A percentile compares a stretch with the other conserved stretches of the same genome.
Conservation (phyloP, 1,140 invertebrate species). For the Phthorimaea operculella region DNA sequence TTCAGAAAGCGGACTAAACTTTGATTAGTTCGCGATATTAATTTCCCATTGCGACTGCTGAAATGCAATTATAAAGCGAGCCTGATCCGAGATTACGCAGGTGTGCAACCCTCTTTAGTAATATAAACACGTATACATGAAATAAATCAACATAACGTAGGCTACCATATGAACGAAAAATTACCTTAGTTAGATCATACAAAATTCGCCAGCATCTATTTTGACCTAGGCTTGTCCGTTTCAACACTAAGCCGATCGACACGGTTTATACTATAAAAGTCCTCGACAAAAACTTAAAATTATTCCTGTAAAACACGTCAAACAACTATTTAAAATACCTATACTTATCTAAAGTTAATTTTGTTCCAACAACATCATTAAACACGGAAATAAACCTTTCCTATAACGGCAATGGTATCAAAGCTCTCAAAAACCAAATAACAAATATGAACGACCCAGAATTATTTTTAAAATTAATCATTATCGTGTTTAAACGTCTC, state of each 20-base stretch:
- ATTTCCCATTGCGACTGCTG: conserved; percentile 30
- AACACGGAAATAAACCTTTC: not conserved
- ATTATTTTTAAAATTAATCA: conserved; percentile 52
- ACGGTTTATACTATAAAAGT: no score
- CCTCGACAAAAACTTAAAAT: no score
- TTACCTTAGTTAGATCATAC: no score
- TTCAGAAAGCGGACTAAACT: conserved; percentile 40
- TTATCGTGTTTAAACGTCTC: conserved; percentile 63
- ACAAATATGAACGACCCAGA: not conserved
- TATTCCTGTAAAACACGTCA: not conserved
- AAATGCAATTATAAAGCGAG: conserved; percentile 30
- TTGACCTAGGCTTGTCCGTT: no score
- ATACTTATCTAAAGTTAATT: no score
- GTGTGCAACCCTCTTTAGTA: no score
- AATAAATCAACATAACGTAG: no score
- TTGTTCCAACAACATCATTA: not conserved
- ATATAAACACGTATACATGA: no score
- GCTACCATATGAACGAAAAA: no score
- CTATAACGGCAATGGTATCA: not conserved
- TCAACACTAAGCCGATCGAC: no score
- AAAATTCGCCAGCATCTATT: no score
- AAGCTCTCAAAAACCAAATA: conserved; percentile 4
- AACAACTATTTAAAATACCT: not conserved
- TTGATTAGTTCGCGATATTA: conserved; percentile 49
- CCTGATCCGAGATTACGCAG: not conserved